Base-by-base conservation (phyloP, 2,797 vertebrate genomes). In the Odontamblyopus rebecca region DNA sequence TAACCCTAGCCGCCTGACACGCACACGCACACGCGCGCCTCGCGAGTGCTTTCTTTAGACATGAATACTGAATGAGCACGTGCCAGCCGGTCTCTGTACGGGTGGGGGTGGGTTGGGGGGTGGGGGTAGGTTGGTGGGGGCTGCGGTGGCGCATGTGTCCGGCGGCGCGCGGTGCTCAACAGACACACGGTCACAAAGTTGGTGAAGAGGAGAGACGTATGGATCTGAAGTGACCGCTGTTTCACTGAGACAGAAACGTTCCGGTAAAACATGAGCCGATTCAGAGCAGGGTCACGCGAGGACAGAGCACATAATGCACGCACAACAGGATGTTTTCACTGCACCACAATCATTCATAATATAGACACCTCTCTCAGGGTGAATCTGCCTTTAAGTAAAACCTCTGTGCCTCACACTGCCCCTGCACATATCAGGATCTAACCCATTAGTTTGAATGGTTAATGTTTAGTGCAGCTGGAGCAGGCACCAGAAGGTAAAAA, bases 1-100 rank as follows among this genome's bases (percentile, higher is more conserved):
- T 89, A 89, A 85, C 15, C 13, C 1, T 78, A 15, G 82, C 83
- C 62, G 63, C 80, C 75, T 70, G 70, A 2, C 71, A 61, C 59
- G 74, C 78, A n/a, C 68, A 51, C 76, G 76, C n/a, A 85, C 85
- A 27, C 78, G 38, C 64, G 67, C 76, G 85, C 60, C 66, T 68
- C 79, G 73, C 54, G 78, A 68, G 48, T 4, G 29, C 30, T 32
- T 30, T 83, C 75, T 68, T 8, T n/a, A 69, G 79, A 78, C 74
- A 72, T 78, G 54, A 8, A 16, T 74, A 67, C 70, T 68, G 71
- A 11, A 60, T 69, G 19, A 79, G 61, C 76, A 61, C 73, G 2
- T 62, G 75, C 61, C 59, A 53, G 51, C 16, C 19, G 71, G 5
- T 27, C 41, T 41, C 61, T 15, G 35, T 26, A 66, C 62, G 0